These are phyloP conservation scores for Crotalus helleri DNA, from an alignment of 2,113 vertebrate species.

Conservation along the genomic window DNA sequence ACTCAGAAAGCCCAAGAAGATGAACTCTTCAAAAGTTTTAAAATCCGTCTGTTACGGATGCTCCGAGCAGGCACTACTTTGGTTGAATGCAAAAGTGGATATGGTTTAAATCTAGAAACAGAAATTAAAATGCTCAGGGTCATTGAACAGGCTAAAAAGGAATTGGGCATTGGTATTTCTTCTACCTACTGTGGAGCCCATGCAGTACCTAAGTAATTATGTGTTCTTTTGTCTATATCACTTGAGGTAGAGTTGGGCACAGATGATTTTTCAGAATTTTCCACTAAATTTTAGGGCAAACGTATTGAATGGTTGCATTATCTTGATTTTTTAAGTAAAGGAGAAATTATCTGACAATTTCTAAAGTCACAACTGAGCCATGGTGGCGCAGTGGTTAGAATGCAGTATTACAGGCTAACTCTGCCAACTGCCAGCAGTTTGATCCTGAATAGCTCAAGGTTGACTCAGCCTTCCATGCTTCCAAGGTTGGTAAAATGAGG, in stretches of 20 bases:
- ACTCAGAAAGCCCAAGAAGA: slow-evolving; percentile 74
- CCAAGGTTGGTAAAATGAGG: not conserved
- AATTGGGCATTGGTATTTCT: slow-evolving; percentile 80
- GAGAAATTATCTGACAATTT: not conserved
- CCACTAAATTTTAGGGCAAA: not conserved
- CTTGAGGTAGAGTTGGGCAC: not conserved
- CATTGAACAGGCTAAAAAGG: slow-evolving; percentile 73
- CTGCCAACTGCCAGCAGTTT: not conserved
- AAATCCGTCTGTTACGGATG: slow-evolving; percentile 75
- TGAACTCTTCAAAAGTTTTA: slow-evolving; percentile 73
- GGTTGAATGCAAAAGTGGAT: slow-evolving; percentile 97
- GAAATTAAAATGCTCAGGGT: slow-evolving; percentile 93
- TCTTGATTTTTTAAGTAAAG: not conserved
- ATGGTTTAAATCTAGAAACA: slow-evolving; percentile 80
- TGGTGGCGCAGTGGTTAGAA: not conserved
- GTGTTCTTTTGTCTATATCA: not conserved
- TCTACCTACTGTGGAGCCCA: slow-evolving; percentile 94
- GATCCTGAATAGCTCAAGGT: not conserved
- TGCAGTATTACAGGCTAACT: not conserved
- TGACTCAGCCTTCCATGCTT: not conserved
- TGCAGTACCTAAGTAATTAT: slow-evolving; percentile 84
- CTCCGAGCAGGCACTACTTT: slow-evolving; percentile 82
- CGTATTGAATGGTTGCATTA: not conserved
- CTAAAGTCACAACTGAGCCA: not conserved
- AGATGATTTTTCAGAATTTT: not conserved